Evolutionary conservation across 2,113 vertebrate genomes (phyloP), one percentile per base, ranked within the genome.

Genomic region (Pungitius pungitius): DNA sequence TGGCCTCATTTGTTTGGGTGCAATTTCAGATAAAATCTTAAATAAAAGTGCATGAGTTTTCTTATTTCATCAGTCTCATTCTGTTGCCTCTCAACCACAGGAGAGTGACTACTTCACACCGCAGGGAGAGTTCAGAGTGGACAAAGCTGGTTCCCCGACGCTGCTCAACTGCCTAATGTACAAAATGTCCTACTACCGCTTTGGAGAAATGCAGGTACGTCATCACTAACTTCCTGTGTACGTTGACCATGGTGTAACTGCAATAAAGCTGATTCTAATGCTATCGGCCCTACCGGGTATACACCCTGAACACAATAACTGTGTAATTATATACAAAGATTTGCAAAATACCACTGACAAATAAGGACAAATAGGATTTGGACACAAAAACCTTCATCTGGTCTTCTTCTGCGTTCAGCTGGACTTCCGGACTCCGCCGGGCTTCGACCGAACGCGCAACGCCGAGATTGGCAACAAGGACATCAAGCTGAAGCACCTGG

Each of bases 111-210:
- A 99, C 90, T 99, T 99, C 69, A 98, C 96, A 52, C 96, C 96
- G 22, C 97, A 99, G 87, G 97, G 97, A 89, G 97, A 99, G 91
- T 99, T 99, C 83, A 93, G 97, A 35, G 97, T 99, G 75, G 97
- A 98, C 87, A 98, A 98, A 90, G 97, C 96, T 69, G 97, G 97
- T 62, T 98, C 96, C 43, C 97, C 96, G 60, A 97, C 95, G 2
- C 89, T 99, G 59, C 94, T 99, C 85, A 99, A 98, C 92, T 98
- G 97, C 89, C 96, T 99, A 69, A 99, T 99, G 97, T 99, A 99
- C 91, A 99, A 99, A 92, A 99, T 99, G 97, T 99, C 97, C 3
- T 99, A 98, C 86, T 99, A 98, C 90, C 95, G 97, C 92, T 99
- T 99, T 87, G 97, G 97, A 85, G 97, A 99, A 93, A 99, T 99